phyloP scores from a whole-genome alignment of 2,113 vertebrate genomes.

The Protobothrops mucrosquamatus region DNA sequence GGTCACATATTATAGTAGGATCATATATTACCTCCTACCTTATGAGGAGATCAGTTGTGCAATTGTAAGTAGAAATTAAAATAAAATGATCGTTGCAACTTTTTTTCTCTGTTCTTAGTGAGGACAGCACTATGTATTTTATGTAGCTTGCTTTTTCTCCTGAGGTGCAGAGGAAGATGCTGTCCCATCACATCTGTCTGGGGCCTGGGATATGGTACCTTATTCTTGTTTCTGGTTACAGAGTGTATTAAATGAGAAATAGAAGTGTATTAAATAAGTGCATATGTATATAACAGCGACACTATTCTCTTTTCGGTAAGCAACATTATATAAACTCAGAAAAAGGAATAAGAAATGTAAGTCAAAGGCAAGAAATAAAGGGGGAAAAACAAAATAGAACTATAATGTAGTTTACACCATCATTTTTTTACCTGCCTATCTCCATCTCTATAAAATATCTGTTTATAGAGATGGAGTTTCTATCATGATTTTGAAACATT shows the following conservation, averaged over 20 bases:
- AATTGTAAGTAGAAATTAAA: slow-evolving; percentile 7
- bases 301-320: neutral
- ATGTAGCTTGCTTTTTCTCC: neutral
- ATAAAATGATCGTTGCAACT: neutral
- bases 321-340: neutral
- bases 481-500: neutral
- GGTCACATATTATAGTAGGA: neutral
- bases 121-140: neutral
- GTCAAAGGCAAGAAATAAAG: neutral
- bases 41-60: neutral
- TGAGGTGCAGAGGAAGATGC: neutral
- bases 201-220: neutral
- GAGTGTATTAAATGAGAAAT: neutral
- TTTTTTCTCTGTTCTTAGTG: neutral
- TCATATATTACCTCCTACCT: neutral
- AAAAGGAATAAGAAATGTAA: neutral
- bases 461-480: neutral
- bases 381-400: neutral
- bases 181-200: neutral
- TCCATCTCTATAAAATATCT: neutral
- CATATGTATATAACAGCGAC: neutral
- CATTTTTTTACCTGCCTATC: neutral
- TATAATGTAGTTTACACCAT: neutral
- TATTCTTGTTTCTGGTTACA: neutral
- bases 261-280: neutral